Evolutionary conservation across 2,113 vertebrate genomes (phyloP).

Genomic region (Cairina moschata): DNA sequence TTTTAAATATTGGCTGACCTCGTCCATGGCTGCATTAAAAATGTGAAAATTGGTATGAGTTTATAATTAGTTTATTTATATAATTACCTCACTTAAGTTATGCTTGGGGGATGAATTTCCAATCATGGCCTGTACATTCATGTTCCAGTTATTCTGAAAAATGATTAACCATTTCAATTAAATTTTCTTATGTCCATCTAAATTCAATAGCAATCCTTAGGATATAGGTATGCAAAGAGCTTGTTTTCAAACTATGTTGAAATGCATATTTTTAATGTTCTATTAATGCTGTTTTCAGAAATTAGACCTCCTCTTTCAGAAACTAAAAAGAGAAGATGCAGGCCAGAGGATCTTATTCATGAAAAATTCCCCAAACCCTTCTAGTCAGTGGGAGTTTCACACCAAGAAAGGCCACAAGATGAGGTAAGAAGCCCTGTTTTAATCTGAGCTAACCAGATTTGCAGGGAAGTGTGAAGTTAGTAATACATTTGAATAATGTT

Average conservation of each 20-base stretch:
- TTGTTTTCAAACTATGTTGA: not conserved
- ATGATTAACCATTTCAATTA: not conserved
- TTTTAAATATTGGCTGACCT: not conserved
- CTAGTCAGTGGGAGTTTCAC: conserved; percentile 64
- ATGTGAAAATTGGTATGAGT: not conserved
- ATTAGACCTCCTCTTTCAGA: not conserved
- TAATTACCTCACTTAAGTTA: not conserved
- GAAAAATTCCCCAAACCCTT: conserved; percentile 17
- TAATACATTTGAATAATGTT: conserved; percentile 23
- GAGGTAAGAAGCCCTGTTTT: conserved; percentile 36
- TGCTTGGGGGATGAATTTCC: not conserved
- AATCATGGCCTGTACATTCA: not conserved
- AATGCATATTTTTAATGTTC: not conserved
- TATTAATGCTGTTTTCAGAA: conserved; percentile 45
- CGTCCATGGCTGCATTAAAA: not conserved
- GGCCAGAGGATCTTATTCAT: conserved; percentile 30
- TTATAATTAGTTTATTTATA: not conserved
- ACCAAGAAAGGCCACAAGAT: conserved; percentile 56
- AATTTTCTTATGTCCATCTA: not conserved
- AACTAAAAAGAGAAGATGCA: conserved; percentile 46
- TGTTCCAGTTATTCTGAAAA: not conserved
- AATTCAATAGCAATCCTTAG: conserved; percentile 9
- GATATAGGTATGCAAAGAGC: not conserved
- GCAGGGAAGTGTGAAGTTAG: conserved; percentile 35
- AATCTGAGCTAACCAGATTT: conserved; percentile 26